Base-by-base conservation (phyloP, 2,888 invertebrate genomes). In the Thera obeliscata region DNA sequence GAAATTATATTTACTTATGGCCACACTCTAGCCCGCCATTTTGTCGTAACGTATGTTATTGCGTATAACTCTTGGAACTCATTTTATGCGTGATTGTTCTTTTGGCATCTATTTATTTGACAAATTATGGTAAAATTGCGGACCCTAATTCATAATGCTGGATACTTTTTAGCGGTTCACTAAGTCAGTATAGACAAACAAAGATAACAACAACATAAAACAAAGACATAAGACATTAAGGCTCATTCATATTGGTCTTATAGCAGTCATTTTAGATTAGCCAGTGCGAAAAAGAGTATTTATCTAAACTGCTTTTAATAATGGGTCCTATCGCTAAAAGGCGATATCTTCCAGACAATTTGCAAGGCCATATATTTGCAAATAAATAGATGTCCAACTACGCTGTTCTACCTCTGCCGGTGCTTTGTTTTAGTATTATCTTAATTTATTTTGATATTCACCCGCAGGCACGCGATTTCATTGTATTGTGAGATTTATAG, bases 361-460 rank as follows among this genome's bases (percentile, higher is more conserved):
- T 22, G 22, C 22, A 22, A 22, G 22, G 22, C 22, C 22, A 38
- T 6, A 43, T 8, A 46, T 49, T 54, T 50, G 50, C 43, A 56
- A 49, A 64, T 41, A 59, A 56, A 56, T 65, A 65, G 64, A 64
- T 68, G 49, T 55, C 46, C 58, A 43, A 54, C 41, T 41, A 64
- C 69, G 68, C 69, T 69, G 43, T 84, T 87, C 90, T 91, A 91
- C 91, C 91, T 91, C 91, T 86, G 81, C 80, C 86, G 91, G 91
- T 91, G 91, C 91, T 90, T 91, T 84, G 78, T 89, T 84, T 46
- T 85, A 86, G 80, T 80, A 75, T 78, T 80, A 41, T 67, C 54
- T 36, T 80, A 74, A 77, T 75, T 77, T 81, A 74, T 76, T 79
- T 74, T 69, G 38, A 69, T 65, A 50, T 36, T 64, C 70, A 70